Evolutionary conservation across 2,888 invertebrate species (phyloP), one percentile per base, ranked within the genome.

Genomic region (Calliscelio sp.): DNA sequence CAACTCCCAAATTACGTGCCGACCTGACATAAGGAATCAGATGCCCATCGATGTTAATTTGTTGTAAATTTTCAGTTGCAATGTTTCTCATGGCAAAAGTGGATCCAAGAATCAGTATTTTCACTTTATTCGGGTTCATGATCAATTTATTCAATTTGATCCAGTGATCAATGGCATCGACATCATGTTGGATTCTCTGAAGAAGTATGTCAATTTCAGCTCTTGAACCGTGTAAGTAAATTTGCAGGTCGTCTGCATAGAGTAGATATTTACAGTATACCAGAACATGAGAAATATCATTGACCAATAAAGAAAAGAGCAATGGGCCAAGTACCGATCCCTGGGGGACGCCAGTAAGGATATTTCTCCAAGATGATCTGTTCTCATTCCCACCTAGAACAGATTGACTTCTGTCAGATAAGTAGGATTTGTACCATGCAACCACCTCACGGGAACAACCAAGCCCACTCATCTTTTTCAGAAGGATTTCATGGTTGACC

Each of bases 161-260:
- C 66, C 51, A 66, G n/a, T 38, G 16, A 16, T 14, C 0, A 14
- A 65, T 49, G 0, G 46, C 0, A 3, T 18, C 1, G 18, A 65
- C 18, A 18, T 65, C 49, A 10, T 28, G 8, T 14, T 46, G 10
- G 6, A 65, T 20, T 2, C 25, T 25, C 14, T 18, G n/a, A 18
- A 57, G 16, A 2, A 35, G 35, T 5, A 7, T 2, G n/a, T 22
- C n/a, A 0, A 61, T n/a, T 4, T 46, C 46, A 2, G 38, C 2
- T 1, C 10, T 8, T 16, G 28, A 11, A 11, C 57, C 70, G 41
- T 41, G 46, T 3, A 71, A 4, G 32, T 80, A 80, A 1, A 71
- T 55, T 65, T 81, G 74, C 8, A 81, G 20, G 24, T 74, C 81
- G 18, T 81, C 66, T 3, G 65, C 66, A 81, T 65, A 81, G 2